These are phyloP conservation scores for Dendrocincla fuliginosa DNA, from an alignment of 2,797 vertebrate species.

Conservation along the genomic window DNA sequence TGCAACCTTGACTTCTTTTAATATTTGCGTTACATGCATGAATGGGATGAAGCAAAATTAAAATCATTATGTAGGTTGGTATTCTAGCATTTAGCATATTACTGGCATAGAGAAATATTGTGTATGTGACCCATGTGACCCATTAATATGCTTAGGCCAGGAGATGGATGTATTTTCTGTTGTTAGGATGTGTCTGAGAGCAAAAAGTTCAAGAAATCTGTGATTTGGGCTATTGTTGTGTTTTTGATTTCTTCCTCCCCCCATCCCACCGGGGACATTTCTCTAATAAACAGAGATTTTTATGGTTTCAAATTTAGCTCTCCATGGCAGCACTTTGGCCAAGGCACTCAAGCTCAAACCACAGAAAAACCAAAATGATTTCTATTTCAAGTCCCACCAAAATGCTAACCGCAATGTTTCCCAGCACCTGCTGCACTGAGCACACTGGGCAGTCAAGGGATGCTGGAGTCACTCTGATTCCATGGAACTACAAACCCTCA, in stretches of 20 bases:
- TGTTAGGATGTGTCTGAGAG: neutral
- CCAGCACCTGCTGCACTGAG: neutral
- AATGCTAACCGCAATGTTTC: neutral
- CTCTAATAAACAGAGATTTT: neutral
- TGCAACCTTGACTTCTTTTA: neutral
- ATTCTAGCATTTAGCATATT: neutral
- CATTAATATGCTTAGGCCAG: neutral
- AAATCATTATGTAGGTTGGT: neutral
- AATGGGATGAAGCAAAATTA: neutral
- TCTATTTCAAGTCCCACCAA: neutral
- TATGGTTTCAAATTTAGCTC: neutral
- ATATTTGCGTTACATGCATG: neutral
- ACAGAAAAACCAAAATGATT: neutral
- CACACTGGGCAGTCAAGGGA: neutral
- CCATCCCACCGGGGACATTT: neutral
- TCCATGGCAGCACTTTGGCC: neutral
- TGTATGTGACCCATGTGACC: neutral
- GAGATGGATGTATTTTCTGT: neutral
- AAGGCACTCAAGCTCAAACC: neutral
- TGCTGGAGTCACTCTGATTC: rapidly evolving
- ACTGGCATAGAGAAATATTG: neutral
- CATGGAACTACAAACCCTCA: neutral
- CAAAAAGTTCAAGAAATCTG: neutral
- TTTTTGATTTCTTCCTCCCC: no score
- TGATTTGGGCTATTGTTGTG: neutral